These are phyloP conservation scores for Drosophila truncata DNA, from an alignment of 1,140 invertebrate genomes.

Conservation along the genomic window DNA sequence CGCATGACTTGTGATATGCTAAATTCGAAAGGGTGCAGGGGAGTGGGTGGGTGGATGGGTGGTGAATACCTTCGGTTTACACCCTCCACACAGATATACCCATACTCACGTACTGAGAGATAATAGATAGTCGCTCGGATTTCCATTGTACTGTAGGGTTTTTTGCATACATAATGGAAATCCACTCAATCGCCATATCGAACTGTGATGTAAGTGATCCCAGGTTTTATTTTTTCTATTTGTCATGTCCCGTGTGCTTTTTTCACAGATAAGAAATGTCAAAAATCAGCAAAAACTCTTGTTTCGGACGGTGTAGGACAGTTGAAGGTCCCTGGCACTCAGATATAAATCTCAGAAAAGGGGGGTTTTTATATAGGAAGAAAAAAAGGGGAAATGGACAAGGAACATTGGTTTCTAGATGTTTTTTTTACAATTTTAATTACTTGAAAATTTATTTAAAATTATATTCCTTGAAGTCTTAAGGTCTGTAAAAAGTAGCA, in stretches of 20 bases:
- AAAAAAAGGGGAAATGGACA: not conserved
- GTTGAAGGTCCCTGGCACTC: constrained; percentile 41
- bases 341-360: not conserved
- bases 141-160: constrained; percentile 27
- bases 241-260: constrained; percentile 25
- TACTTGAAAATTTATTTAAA: not conserved
- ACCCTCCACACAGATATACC: constrained; percentile 6
- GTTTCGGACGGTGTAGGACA: constrained; percentile 39
- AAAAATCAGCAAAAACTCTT: constrained; percentile 27
- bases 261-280: constrained; percentile 51
- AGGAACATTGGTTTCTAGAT: not conserved
- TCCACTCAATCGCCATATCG: constrained; percentile 26
- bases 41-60: not conserved
- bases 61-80: constrained; percentile 46
- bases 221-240: constrained; percentile 21
- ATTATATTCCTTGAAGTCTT: not conserved
- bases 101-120: constrained; percentile 16
- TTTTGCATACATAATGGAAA: constrained; percentile 38
- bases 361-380: too few species aligned
- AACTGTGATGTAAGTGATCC: constrained; percentile 53
- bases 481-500: not conserved
- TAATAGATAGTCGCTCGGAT: constrained; percentile 37
- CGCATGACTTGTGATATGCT: constrained; percentile 78
- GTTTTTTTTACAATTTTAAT: not conserved
- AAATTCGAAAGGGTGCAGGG: constrained; percentile 50